Conservation (phyloP, 2,888 invertebrate genomes). For the Lepidocyrtoides sp. region DNA sequence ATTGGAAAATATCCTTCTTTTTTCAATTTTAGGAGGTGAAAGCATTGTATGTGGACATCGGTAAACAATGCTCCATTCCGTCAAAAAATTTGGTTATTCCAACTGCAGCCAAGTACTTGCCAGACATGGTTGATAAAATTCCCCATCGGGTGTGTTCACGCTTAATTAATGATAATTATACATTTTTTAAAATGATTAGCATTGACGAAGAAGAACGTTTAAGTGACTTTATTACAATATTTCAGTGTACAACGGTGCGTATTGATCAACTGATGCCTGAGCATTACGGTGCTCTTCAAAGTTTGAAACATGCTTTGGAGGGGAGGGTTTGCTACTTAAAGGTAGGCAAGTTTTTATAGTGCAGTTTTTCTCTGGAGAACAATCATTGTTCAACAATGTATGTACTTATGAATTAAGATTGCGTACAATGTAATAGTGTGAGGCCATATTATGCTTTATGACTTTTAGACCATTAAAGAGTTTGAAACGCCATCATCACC, state of each 20-base stretch:
- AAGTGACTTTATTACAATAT: no score
- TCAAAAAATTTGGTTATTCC: neutral
- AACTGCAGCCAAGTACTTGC: neutral
- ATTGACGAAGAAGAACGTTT: neutral
- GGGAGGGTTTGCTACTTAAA: constrained; percentile 23
- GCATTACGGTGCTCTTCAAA: no score
- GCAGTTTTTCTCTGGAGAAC: no score
- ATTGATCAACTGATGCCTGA: neutral
- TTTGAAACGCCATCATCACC: no score
- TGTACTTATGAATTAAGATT: no score
- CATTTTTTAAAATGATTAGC: neutral
- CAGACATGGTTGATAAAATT: constrained; percentile 11
- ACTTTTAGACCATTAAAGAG: no score
- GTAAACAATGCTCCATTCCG: neutral
- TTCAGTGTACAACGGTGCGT: constrained; percentile 1
- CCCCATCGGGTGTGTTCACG: constrained; percentile 4
- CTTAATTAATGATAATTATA: no score
- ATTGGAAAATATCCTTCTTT: neutral
- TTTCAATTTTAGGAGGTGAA: constrained; percentile 19
- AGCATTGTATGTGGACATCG: constrained; percentile 29
- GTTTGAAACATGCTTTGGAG: neutral
- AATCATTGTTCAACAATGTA: no score
- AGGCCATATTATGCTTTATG: no score
- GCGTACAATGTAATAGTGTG: no score
- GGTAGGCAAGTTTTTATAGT: constrained; percentile 39